These are phyloP conservation scores for Taenaris catops DNA, from an alignment of 2,888 invertebrate genomes.

Conservation along the genomic window DNA sequence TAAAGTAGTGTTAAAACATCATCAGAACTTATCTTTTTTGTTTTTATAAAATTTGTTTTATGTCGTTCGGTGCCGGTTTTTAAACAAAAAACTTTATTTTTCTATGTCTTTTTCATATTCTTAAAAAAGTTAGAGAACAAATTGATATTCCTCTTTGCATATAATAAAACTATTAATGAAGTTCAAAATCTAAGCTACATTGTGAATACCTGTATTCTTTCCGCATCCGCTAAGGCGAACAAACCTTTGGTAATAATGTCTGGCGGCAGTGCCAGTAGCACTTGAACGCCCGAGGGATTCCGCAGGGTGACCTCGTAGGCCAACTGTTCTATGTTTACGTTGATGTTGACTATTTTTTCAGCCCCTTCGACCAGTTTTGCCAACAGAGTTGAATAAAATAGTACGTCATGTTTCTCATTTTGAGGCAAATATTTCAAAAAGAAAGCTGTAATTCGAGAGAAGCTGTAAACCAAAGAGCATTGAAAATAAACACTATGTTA, in stretches of 20 bases:
- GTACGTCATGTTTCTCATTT: conserved; percentile 45
- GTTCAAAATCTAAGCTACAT: background rate
- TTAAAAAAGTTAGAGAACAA: no score
- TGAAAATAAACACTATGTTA: no score
- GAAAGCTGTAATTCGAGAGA: conserved; percentile 49
- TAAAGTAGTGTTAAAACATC: no score
- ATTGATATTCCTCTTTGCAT: no score
- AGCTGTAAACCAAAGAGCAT: conserved; percentile 35
- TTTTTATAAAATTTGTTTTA: no score
- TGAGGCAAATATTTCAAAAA: conserved; percentile 50
- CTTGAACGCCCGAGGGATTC: conserved; percentile 50
- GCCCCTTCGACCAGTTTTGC: conserved; percentile 60
- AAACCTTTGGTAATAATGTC: conserved; percentile 49
- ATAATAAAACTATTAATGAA: no score
- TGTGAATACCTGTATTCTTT: conserved; percentile 55
- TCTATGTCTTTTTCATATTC: no score
- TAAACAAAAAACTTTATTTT: no score
- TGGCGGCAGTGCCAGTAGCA: conserved; percentile 44
- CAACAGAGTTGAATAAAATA: conserved; percentile 61
- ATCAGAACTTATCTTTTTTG: no score
- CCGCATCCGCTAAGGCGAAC: conserved; percentile 62
- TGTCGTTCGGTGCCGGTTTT: no score
- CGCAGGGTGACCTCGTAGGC: conserved; percentile 55
- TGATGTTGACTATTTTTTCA: conserved; percentile 47
- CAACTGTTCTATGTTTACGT: conserved; percentile 60